Base-by-base conservation (phyloP, 2,888 invertebrate species). In the Chironomus riparius region DNA sequence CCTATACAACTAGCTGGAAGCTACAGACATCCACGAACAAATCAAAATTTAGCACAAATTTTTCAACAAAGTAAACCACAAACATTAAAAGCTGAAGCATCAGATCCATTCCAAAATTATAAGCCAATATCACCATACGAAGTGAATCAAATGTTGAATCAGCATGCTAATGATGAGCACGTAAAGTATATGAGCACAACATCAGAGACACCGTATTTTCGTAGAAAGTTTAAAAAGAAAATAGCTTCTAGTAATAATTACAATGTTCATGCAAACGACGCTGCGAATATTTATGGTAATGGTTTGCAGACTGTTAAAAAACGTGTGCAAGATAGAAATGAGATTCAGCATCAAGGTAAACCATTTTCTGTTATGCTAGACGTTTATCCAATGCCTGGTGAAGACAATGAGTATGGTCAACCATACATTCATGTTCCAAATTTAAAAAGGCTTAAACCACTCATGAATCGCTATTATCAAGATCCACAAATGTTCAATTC, bases 281-380 rank as follows among this genome's bases (percentile, higher is more conserved):
- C 65, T 13, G 22, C 65, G 13, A 22, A 65, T 22, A 65, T 65
- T 65, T 65, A 65, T 65, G 65, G 22, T 12, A 18, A 18, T 21
- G 15, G 18, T 4, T 3, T 15, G 21, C 47, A 70, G 21, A 48
- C 21, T 4, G 21, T 24, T 15, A 7, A 5, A 71, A 22, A 48
- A 5, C 15, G 5, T 21, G 24, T 24, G 22, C 21, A 10, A 15
- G 38, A 38, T 38, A 15, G 28, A 28, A 70, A 70, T 70, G 47
- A 28, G n/a, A 15, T 38, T 38, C 38, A 38, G 28, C 15, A 15
- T 15, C 47, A 70, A 24, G 24, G n/a, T 13, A 72, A 72, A 47
- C 61, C 72, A 15, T 62, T 72, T 24, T 72, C 72, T 28, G 28
- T 72, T 10, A 38, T 72, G 72, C 47, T 72, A 4, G 72, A 72